Percentiles rank a stretch among this genome's conserved stretches.
phyloP scores from a whole-genome alignment of 2,888 invertebrate species.

The Alsophila aescularia region DNA sequence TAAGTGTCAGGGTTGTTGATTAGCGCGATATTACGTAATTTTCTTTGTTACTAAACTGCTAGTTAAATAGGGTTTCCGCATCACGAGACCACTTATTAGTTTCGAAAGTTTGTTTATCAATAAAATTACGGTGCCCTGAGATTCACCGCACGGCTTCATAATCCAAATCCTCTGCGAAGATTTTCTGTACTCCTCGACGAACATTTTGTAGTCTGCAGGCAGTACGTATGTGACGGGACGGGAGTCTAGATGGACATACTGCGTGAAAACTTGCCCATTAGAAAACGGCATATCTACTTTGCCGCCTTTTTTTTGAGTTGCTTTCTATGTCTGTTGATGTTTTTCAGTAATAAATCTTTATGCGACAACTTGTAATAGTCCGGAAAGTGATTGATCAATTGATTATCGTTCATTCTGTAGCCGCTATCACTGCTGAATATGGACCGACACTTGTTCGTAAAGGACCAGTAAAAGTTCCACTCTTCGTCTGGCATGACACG shows the following conservation, averaged over 20 bases:
- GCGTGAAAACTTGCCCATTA: slow-evolving; percentile 87
- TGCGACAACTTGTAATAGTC: too few species aligned
- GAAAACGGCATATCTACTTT: slow-evolving; percentile 81
- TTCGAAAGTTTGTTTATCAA: slow-evolving; percentile 97
- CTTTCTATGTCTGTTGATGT: too few species aligned
- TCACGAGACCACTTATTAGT: slow-evolving; percentile 96
- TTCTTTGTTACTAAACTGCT: slow-evolving; percentile 91
- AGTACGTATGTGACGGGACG: slow-evolving; percentile 97
- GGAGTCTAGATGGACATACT: slow-evolving; percentile 94
- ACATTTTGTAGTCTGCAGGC: slow-evolving; percentile 98
- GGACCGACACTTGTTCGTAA: too few species aligned
- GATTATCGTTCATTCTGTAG: too few species aligned
- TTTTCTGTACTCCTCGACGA: slow-evolving; percentile 97
- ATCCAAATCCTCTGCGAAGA: slow-evolving; percentile 98
- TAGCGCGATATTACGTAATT: slow-evolving; percentile 98
- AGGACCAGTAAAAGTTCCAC: too few species aligned
- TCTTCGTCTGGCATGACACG: too few species aligned
- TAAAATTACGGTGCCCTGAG: slow-evolving; percentile 96
- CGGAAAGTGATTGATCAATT: too few species aligned
- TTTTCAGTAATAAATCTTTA: too few species aligned
- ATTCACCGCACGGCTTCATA: slow-evolving; percentile 98
- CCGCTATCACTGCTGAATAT: too few species aligned
- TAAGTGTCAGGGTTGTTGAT: slow-evolving; percentile 96
- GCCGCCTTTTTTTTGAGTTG: too few species aligned
- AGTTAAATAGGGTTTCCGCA: slow-evolving; percentile 93